phyloP scores from a whole-genome alignment of 2,797 vertebrate species.

The Falco berigora region DNA sequence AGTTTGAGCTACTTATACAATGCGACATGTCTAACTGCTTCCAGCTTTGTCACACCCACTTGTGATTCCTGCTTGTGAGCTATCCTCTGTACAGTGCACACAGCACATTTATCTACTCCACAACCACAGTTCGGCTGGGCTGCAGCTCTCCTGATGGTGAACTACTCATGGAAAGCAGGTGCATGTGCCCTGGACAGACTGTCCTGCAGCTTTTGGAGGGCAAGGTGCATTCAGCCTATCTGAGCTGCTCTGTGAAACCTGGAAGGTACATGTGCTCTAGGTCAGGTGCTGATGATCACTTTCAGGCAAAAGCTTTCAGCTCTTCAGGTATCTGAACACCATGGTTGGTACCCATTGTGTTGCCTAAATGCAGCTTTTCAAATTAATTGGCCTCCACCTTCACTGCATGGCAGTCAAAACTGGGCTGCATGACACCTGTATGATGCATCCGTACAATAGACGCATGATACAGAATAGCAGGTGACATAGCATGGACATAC shows the following conservation, averaged over 20 bases:
- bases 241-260: not conserved
- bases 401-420: not conserved
- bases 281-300: too few species aligned
- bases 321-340: not conserved
- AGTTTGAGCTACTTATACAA: slow-evolving; percentile 10
- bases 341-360: accelerated
- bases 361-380: not conserved
- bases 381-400: not conserved
- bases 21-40: not conserved
- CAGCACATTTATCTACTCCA: not conserved
- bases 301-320: not conserved
- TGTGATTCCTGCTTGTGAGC: not conserved
- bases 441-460: not conserved
- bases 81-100: not conserved
- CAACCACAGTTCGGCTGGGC: not conserved
- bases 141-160: not conserved
- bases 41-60: not conserved
- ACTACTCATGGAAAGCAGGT: not conserved
- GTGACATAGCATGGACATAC: accelerated
- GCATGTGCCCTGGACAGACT: accelerated
- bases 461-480: not conserved
- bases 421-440: too few species aligned
- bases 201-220: not conserved
- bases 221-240: not conserved
- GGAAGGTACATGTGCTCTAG: accelerated